Evolutionary conservation across 2,113 vertebrate species (phyloP), one percentile per base, ranked within the genome.

Genomic region (Brachirus orientalis): DNA sequence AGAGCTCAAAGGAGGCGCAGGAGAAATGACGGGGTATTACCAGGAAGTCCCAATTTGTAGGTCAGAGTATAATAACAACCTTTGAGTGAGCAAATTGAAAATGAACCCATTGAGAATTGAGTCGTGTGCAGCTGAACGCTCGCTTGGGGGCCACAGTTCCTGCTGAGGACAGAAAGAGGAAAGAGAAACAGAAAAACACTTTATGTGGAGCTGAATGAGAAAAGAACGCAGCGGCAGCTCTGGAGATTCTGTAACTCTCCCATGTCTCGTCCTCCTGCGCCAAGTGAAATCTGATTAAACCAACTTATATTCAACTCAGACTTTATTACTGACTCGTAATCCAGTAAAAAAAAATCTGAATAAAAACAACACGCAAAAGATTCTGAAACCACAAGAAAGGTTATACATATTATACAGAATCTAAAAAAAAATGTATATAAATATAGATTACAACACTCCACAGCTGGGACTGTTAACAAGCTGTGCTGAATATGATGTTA

Each of bases 41-140:
- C 88, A 89, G 90, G 89, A 92, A 89, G 89, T 90, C 59, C 81
- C 86, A 85, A 88, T 89, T 90, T 92, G 89, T 90, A 90, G 89
- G 85, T 90, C 88, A 77, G 85, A 88, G 88, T 84, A 89, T 87
- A 89, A 90, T 85, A 89, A 89, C 89, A 81, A 88, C 75, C 85
- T 90, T 84, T 86, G 83, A 91, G 86, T 77, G 83, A 85, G 81
- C 86, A 82, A 88, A 90, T 87, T 88, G 88, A 91, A 89, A 89
- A 86, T 84, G 86, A 86, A 85, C 58, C 84, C 76, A 79, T 85
- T 86, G 90, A 88, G 87, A 18, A 75, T 82, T 63, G 89, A 90
- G 86, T 85, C 69, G 80, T 79, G 76, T 86, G 87, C 86, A 89
- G 82, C 83, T 89, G 86, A 88, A 80, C 55, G 35, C 79, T 85